Evolutionary conservation across 2,888 invertebrate genomes (phyloP), one percentile per base, ranked within the genome.

Genomic region (Strigamia transsilvanica): DNA sequence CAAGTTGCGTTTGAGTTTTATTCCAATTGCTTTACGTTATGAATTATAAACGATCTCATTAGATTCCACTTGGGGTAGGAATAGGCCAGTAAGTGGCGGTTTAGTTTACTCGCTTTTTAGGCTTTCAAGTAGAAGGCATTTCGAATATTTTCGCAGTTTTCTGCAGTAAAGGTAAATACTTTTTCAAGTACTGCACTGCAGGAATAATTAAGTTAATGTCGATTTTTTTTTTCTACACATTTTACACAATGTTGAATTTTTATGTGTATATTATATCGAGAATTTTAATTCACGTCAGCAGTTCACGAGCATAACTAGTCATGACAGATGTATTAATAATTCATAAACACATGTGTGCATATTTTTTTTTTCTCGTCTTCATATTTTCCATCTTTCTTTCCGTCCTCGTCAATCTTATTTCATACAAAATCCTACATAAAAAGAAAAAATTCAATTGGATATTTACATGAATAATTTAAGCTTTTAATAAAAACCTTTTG

Each of bases 261-360:
- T 56, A 56, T 56, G 56, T 56, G 2, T 56, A 18, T 56, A 56
- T 56, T 56, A 56, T 9, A 56, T 56, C 56, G 56, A n/a, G 56
- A 56, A 56, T 56, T 56, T 56, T 56, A 56, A 56, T 56, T 56
- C 56, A 21, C 56, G 18, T 56, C 56, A 56, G 56, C 56, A 21
- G 56, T 56, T 56, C 56, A 56, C 56, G 56, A 56, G 56, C 56
- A 9, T n/a, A 18, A 21, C 56, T 9, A 21, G 56, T 56, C 21
- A 56, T 56, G 56, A 56, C 56, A 56, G n/a, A 56, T 56, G 56
- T 56, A 56, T 56, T 56, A 56, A 56, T 56, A 56, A 56, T 56
- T 56, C 56, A 56, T 56, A 56, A 56, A 56, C 21, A 21, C 56
- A 21, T 56, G 56, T 18, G 56, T 56, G n/a, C 56, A n/a, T 56